phyloP scores from a whole-genome alignment of 2,113 vertebrate species.

The Brachyistius frenatus region DNA sequence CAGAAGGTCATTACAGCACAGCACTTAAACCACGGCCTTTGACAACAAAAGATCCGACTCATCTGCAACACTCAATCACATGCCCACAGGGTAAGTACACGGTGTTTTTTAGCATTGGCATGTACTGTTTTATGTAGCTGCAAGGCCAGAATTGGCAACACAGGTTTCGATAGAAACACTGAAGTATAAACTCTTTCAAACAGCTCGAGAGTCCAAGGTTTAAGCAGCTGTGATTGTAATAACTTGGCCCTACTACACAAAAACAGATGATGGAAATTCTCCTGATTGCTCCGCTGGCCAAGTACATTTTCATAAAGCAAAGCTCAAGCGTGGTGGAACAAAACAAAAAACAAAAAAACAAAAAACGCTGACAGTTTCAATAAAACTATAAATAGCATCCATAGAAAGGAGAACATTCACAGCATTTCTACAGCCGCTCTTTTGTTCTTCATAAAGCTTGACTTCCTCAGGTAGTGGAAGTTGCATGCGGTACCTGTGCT shows the following conservation, averaged over 20 bases:
- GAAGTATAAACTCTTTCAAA: slow-evolving; percentile 38
- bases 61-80: slow-evolving; percentile 1
- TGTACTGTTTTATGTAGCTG: slow-evolving; percentile 26
- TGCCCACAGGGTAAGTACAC: neutral
- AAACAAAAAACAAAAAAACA: neutral
- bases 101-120: slow-evolving; percentile 2
- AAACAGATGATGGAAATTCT: slow-evolving; percentile 70
- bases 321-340: slow-evolving; percentile 36
- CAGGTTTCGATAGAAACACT: slow-evolving; percentile 16
- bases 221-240: slow-evolving; percentile 67
- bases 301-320: slow-evolving; percentile 59
- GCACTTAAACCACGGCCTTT: slow-evolving; percentile 30
- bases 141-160: neutral
- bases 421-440: neutral
- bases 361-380: slow-evolving; percentile 37
- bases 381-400: slow-evolving; percentile 57
- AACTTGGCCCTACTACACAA: slow-evolving; percentile 64
- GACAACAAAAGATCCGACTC: slow-evolving; percentile 4
- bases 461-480: slow-evolving; percentile 18
- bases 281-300: slow-evolving; percentile 59
- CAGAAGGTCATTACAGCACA: slow-evolving; percentile 20
- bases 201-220: slow-evolving; percentile 34
- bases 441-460: slow-evolving; percentile 1
- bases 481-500: neutral
- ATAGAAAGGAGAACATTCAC: slow-evolving; percentile 23